A percentile compares a stretch with the other conserved stretches of the same genome.
phyloP scores from a whole-genome alignment of 2,113 vertebrate species.

The Indri indri region DNA sequence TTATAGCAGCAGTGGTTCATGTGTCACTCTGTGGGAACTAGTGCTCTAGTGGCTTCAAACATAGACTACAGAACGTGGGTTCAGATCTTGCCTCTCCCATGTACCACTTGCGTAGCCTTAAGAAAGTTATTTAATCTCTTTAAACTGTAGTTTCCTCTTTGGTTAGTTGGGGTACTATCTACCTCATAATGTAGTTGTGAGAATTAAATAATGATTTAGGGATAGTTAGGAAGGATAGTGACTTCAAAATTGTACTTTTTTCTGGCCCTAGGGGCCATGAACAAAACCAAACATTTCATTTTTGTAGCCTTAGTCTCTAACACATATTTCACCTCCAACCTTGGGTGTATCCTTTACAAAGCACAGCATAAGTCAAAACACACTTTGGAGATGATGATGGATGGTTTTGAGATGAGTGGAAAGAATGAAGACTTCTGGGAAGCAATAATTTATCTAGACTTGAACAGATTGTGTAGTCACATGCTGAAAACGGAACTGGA shows the following conservation, averaged over 20 bases:
- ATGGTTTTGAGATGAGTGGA: slow-evolving; percentile 60
- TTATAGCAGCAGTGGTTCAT: neutral
- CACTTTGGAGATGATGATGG: slow-evolving; percentile 42
- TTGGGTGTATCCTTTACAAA: slow-evolving; percentile 25
- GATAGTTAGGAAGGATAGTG: neutral
- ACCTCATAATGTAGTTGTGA: neutral
- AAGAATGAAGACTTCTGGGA: slow-evolving; percentile 76
- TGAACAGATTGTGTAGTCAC: slow-evolving; percentile 67
- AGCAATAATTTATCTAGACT: slow-evolving; percentile 74
- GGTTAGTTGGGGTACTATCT: neutral
- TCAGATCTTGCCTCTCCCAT: neutral
- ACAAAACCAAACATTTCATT: slow-evolving; percentile 5
- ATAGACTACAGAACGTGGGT: neutral
- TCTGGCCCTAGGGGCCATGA: neutral
- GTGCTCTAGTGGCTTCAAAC: neutral
- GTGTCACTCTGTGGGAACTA: neutral
- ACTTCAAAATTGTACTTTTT: slow-evolving; percentile 16
- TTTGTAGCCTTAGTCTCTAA: neutral
- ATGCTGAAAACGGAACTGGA: slow-evolving; percentile 76
- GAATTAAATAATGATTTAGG: neutral
- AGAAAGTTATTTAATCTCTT: neutral
- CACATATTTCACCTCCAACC: slow-evolving; percentile 29
- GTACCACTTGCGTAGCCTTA: neutral
- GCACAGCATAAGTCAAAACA: slow-evolving; percentile 37
- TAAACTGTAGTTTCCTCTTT: neutral